These are phyloP conservation scores for Cosmia trapezina DNA, from an alignment of 2,888 invertebrate genomes.

Conservation along the genomic window DNA sequence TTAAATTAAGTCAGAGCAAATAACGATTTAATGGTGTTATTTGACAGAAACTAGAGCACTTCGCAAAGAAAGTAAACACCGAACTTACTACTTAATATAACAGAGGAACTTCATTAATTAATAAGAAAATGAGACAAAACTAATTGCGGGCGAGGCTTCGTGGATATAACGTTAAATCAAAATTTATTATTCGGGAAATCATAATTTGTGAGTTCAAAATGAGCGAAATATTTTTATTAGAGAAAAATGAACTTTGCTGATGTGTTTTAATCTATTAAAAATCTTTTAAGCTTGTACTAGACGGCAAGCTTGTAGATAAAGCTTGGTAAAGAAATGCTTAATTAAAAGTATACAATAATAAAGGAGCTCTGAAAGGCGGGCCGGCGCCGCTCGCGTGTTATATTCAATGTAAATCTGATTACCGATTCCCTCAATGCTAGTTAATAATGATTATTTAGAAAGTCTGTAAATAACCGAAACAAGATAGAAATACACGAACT, in stretches of 20 bases:
- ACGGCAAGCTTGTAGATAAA: conserved; percentile 33
- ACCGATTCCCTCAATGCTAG: conserved; percentile 32
- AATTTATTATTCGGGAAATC: conserved; percentile 31
- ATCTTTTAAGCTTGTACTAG: conserved; percentile 41
- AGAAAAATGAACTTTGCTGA: conserved; percentile 15
- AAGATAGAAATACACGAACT: neutral
- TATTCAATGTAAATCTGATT: conserved; percentile 53
- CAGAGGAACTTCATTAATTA: conserved; percentile 61
- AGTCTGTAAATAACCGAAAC: conserved; percentile 3
- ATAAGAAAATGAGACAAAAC: conserved; percentile 48
- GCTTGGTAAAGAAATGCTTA: conserved; percentile 52
- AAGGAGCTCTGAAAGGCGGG: conserved; percentile 36
- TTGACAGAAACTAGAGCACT: conserved; percentile 49
- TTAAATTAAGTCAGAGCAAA: conserved; percentile 34
- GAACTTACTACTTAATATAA: conserved; percentile 57
- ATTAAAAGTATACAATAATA: conserved; percentile 63
- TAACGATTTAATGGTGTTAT: conserved; percentile 48
- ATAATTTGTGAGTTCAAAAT: conserved; percentile 28
- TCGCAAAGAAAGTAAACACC: conserved; percentile 55
- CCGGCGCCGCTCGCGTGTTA: conserved; percentile 35
- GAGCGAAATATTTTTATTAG: conserved; percentile 24
- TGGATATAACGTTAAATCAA: conserved; percentile 31
- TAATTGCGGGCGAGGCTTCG: conserved; percentile 38
- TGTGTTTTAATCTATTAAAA: conserved; percentile 52
- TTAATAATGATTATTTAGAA: conserved; percentile 11